These are phyloP conservation scores for Anguilla obscura DNA, from an alignment of 2,797 vertebrate species.

Conservation along the genomic window DNA sequence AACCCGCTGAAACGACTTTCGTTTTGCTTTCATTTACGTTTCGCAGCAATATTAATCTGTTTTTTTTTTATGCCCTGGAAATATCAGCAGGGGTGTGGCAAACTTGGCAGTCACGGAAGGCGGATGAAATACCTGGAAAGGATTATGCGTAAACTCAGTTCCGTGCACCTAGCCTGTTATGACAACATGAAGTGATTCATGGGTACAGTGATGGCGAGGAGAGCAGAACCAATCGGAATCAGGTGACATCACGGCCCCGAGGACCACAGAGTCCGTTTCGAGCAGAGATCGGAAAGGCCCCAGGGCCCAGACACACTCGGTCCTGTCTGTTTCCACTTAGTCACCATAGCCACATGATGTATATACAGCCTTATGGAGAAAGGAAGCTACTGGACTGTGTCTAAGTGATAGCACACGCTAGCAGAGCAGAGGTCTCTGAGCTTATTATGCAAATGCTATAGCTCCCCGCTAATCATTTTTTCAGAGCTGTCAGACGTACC, in stretches of 20 bases:
- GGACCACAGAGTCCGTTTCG: neutral
- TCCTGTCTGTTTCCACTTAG: neutral
- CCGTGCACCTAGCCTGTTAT: conserved; percentile 32
- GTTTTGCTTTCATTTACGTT: neutral
- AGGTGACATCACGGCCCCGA: neutral
- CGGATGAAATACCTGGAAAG: neutral
- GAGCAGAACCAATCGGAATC: conserved; percentile 20
- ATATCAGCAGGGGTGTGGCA: conserved; percentile 1
- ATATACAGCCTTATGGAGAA: neutral
- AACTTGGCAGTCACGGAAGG: neutral
- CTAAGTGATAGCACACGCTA: neutral
- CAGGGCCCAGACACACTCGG: neutral
- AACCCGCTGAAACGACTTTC: no score
- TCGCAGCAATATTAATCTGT: conserved; percentile 7
- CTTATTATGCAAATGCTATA: neutral
- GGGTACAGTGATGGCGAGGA: neutral
- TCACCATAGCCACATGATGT: neutral
- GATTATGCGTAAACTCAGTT: conserved; percentile 22
- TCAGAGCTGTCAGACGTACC: neutral
- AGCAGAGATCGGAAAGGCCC: neutral
- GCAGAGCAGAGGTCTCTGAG: neutral
- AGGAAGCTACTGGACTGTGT: neutral
- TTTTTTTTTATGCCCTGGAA: conserved; percentile 19
- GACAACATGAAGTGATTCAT: conserved; percentile 18
- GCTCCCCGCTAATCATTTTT: neutral